Conservation (phyloP, 2,797 vertebrate species). For the Sebastiscus albofasciatus region DNA sequence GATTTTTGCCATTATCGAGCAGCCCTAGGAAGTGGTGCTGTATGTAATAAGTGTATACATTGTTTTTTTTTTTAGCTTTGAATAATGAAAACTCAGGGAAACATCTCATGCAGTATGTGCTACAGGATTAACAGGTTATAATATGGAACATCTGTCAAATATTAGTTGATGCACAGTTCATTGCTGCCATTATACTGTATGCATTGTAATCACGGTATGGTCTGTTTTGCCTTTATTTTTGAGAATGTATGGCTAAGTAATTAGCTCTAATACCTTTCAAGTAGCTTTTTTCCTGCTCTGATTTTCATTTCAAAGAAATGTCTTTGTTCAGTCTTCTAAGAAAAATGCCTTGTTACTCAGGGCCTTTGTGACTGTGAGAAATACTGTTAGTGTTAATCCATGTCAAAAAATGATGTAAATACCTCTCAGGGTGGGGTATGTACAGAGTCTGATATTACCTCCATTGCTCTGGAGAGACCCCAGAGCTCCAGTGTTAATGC, state of each 20-base stretch:
- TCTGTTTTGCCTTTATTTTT: background rate
- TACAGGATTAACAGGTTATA: slow-evolving; percentile 5
- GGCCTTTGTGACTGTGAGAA: slow-evolving; percentile 24
- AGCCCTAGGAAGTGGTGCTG: background rate
- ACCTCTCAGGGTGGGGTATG: background rate
- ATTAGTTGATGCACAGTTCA: background rate
- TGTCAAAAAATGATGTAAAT: slow-evolving; percentile 17
- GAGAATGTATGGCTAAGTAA: background rate
- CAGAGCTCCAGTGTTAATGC: background rate
- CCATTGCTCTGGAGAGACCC: background rate
- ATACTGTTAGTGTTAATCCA: slow-evolving; percentile 46
- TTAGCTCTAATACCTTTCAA: slow-evolving; percentile 19
- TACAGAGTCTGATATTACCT: slow-evolving; percentile 5
- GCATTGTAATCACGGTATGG: background rate
- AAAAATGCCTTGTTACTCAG: background rate
- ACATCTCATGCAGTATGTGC: background rate
- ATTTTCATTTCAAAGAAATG: slow-evolving; percentile 41
- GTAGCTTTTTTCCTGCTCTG: slow-evolving; percentile 11
- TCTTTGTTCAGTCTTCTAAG: slow-evolving; percentile 23
- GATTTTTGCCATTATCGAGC: no score
- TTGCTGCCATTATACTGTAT: background rate
- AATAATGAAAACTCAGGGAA: background rate
- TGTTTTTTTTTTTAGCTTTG: background rate
- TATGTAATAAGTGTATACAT: background rate
- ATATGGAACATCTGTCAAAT: slow-evolving; percentile 12